Percentiles rank a stretch among this genome's conserved stretches.
These are phyloP conservation scores for Sardina pilchardus DNA, from an alignment of 2,113 vertebrate genomes.

Conservation along the genomic window DNA sequence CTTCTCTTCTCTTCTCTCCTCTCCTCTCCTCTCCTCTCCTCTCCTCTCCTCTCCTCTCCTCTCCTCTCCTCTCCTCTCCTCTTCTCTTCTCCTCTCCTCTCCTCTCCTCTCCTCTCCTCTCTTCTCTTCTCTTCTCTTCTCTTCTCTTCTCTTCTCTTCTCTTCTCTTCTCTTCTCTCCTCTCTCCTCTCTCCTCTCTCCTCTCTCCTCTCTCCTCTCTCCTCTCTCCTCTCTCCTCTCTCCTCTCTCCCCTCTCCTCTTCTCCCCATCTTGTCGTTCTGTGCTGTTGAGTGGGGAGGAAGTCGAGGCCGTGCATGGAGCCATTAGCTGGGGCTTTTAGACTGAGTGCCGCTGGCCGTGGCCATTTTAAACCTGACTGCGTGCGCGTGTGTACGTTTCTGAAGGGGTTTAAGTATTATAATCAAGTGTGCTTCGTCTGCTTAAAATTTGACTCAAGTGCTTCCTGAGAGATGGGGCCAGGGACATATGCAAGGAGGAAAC, in stretches of 20 bases:
- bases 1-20: too few relatives aligned
- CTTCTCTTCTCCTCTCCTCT: not conserved
- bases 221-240: too few relatives aligned
- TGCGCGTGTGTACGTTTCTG: not conserved
- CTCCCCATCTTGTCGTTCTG: not conserved
- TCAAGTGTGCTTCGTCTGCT: not conserved
- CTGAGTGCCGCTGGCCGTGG: not conserved
- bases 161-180: not conserved
- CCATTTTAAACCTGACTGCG: not conserved
- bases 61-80: too few relatives aligned
- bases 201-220: too few relatives aligned
- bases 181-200: too few relatives aligned
- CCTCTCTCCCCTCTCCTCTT: not conserved
- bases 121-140: too few relatives aligned
- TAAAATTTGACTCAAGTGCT: not conserved
- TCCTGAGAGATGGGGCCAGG: not conserved
- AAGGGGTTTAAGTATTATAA: not conserved
- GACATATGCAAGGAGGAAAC: not conserved
- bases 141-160: too few relatives aligned
- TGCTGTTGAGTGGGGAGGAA: not conserved
- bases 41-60: too few relatives aligned
- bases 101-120: not conserved
- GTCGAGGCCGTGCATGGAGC: not conserved
- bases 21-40: too few relatives aligned
- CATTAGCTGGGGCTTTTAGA: not conserved